Evolutionary conservation across 2,797 vertebrate genomes (phyloP), one percentile per base, ranked within the genome.

Genomic region (Pseudochirops cupreus): DNA sequence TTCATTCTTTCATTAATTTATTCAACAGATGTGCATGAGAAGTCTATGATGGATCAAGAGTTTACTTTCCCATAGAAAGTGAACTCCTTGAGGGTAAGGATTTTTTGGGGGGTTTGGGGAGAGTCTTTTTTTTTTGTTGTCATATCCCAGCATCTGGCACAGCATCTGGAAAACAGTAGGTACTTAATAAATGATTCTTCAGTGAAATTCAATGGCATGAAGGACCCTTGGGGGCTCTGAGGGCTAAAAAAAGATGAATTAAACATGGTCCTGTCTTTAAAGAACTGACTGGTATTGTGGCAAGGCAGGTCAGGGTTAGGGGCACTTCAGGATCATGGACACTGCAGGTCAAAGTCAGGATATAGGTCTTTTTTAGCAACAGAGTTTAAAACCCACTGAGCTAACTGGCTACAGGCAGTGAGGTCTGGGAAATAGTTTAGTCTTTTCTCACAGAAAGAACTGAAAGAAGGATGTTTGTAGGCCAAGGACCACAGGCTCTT

Each of bases 341-440:
- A 92, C 24, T 53, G 53, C 3, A 87, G n/a, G 56, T 12, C 55
- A 31, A 91, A 31, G 4, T 52, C 21, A 56, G 1, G 21, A 59
- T 94, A 28, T 74, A 18, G 31, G 21, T 16, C 21, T 93, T 91
- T 54, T 55, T 74, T 56, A 93, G 16, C n/a, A 62, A 0, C 50
- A n/a, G 0, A n/a, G 57, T 93, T 13, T 33, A 56, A 56, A 93
- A 94, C 67, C 13, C 29, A 56, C 1, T 21, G 14, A 82, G 56
- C 2, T 31, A n/a, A 93, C 56, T 89, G 26, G 26, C 82, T 5
- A 90, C 1, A 92, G 94, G 93, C 67, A n/a, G 67, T 5, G 56
- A 3, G 11, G 11, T 59, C 95, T n/a, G n/a, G 56, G 95, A 95
- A 94, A n/a, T 24, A 91, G 14, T 46, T 93, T 91, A 59, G 50